Percentiles rank a stretch among this genome's conserved stretches.
These are phyloP conservation scores for Macaria notata DNA, from an alignment of 2,888 invertebrate genomes.

Conservation along the genomic window DNA sequence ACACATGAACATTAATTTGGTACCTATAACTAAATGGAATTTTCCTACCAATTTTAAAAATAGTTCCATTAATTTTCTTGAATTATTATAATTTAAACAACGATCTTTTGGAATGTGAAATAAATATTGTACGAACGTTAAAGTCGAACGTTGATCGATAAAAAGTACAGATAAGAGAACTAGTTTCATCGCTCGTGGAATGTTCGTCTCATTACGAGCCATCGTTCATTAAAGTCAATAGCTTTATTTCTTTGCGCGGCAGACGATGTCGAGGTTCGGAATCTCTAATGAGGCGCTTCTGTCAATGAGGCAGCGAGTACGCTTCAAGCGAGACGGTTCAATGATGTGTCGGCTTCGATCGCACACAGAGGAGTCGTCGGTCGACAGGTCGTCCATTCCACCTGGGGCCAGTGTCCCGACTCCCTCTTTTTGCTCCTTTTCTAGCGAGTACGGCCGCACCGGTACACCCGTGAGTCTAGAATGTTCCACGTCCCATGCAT, in stretches of 20 bases:
- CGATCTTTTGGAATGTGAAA: conserved; percentile 4
- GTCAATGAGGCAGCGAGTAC: conserved; percentile 36
- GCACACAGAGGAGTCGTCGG: conserved; percentile 39
- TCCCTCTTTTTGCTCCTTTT: conserved; percentile 58
- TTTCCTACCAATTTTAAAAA: too few relatives aligned
- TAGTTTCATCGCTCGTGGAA: conserved; percentile 40
- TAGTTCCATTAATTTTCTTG: too few relatives aligned
- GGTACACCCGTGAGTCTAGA: conserved; percentile 61
- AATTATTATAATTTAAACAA: too few relatives aligned
- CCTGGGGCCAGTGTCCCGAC: conserved; percentile 65
- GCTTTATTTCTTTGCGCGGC: conserved; percentile 39
- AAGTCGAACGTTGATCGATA: conserved; percentile 27
- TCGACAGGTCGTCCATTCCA: conserved; percentile 54
- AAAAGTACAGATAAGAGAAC: conserved; percentile 39
- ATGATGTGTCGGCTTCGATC: conserved; percentile 15
- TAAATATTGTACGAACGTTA: conserved; percentile 5
- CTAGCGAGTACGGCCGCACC: conserved; percentile 24
- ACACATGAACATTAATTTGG: too few relatives aligned
- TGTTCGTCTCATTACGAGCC: conserved; percentile 41
- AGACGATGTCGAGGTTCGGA: conserved; percentile 32
- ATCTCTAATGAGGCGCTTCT: conserved; percentile 57
- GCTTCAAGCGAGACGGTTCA: conserved; percentile 27
- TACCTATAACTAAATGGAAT: too few relatives aligned
- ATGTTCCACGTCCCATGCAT: conserved; percentile 62
- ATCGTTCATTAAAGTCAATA: conserved; percentile 44